Base-by-base conservation (phyloP, 2,888 invertebrate species). In the Dione juno region DNA sequence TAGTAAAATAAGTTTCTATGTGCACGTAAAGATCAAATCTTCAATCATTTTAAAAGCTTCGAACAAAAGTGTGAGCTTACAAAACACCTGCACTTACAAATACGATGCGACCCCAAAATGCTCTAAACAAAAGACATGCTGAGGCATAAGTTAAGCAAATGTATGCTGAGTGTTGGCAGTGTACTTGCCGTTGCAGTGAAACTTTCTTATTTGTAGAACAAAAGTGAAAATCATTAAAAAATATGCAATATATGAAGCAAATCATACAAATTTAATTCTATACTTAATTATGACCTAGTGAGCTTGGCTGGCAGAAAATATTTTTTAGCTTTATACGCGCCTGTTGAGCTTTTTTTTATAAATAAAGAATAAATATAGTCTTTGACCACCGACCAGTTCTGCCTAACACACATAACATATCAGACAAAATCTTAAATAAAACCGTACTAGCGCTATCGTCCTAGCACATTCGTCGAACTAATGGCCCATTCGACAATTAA, bases 21-120 rank as follows among this genome's bases (percentile, higher is more conserved):
- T 40, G 8, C 9, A 43, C n/a, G n/a, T n/a, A 28, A 35, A 16
- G 16, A 37, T 48, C 21, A 48, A 35, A 45, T 66, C 54, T 69
- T 71, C 71, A 71, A 74, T 74, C 59, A 71, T 19, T 59, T 59
- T 74, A 69, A 74, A 69, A 74, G 74, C 74, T 69, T 16, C n/a
- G 59, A 69, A 68, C 66, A 61, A 57, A 68, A 48, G 57, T 45
- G 48, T 53, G 35, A 14, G 58, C 64, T 69, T 43, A 61, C 50
- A 66, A 57, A 65, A 66, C 52, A 16, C 59, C 58, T 67, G 48
- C 11, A 58, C 65, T 65, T 69, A 67, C 69, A 69, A 67, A 71
- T 40, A 67, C 70, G 45, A 41, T 64, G 37, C 66, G 68, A 52
- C 61, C 61, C 57, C 52, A n/a, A 57, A 52, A 43, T 37, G 52